Evolutionary conservation across 2,888 invertebrate genomes (phyloP), one percentile per base, ranked within the genome.

Genomic region (Drosophila colorata): DNA sequence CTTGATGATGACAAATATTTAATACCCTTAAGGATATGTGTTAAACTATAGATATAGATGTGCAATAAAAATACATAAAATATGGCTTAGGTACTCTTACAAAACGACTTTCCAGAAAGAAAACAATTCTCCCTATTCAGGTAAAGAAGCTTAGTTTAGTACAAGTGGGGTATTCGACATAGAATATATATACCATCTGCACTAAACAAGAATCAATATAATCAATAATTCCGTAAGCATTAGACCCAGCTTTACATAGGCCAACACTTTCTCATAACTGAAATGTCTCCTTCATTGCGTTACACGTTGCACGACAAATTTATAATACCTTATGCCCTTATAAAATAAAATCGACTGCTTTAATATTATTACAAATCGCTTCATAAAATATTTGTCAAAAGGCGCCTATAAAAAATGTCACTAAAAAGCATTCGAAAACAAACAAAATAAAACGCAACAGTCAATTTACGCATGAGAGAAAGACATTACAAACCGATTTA

Each of bases 401-500:
- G 20, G 13, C 4, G 20, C 20, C 23, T 1, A 28, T 18, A 55
- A 46, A 31, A 41, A 31, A 31, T 5, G 5, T 6, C 7, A 16
- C 9, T 14, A 3, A 11, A 48, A 11, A 35, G 0, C 13, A 13
- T 4, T 33, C 33, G 33, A 48, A 11, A 46, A 14, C 28, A 25
- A 48, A 4, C 14, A 4, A 23, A 37, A 37, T 37, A 51, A 23
- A n/a, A 25, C 35, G 1, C 20, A 5, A n/a, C 0, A 5, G 9
- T 6, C 38, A 49, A 49, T 28, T 51, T 0, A 40, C 38, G 28
- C 52, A 11, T 28, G 18, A 28, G 14, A 18, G n/a, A 53, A 43
- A 31, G 4, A 2, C 2, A 1, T 18, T 18, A 31, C 20, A 11
- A 33, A 7, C 14, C 43, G 11, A 53, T 43, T 41, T 41, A 14